Conservation (phyloP, 2,888 invertebrate species). For the Megaustenia siamemsis region DNA sequence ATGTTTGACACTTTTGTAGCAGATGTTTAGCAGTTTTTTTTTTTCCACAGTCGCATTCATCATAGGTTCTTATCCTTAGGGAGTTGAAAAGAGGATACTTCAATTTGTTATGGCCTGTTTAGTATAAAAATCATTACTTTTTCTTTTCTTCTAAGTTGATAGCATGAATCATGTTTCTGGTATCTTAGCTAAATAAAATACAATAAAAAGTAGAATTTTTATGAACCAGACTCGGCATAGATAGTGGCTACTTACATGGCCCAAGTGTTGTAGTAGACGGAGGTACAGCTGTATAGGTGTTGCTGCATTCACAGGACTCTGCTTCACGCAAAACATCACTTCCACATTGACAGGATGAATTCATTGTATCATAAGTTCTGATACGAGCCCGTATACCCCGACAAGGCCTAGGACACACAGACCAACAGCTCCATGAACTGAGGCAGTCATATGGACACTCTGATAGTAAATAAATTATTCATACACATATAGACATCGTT, state of each 20-base stretch:
- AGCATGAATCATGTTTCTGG: too few relatives aligned
- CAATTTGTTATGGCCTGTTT: too few relatives aligned
- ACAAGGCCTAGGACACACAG: slow-evolving; percentile 27
- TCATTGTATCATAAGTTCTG: background rate
- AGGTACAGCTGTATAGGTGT: background rate
- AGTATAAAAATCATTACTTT: too few relatives aligned
- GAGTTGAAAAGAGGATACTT: too few relatives aligned
- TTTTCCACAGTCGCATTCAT: too few relatives aligned
- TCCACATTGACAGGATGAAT: slow-evolving; percentile 15
- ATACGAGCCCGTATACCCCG: slow-evolving; percentile 14
- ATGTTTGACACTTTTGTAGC: too few relatives aligned
- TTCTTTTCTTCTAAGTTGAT: too few relatives aligned
- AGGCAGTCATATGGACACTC: slow-evolving; percentile 17
- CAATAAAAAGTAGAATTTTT: too few relatives aligned
- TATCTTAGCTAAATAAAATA: too few relatives aligned
- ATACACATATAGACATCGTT: background rate
- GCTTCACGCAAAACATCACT: slow-evolving; percentile 17
- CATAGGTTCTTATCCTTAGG: too few relatives aligned
- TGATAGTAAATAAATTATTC: background rate
- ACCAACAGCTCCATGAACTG: slow-evolving; percentile 30
- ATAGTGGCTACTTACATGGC: background rate
- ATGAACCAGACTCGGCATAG: too few relatives aligned
- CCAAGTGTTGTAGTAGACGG: background rate
- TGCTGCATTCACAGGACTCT: slow-evolving; percentile 13
- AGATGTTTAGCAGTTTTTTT: too few relatives aligned